phyloP scores from a whole-genome alignment of 2,113 vertebrate genomes.

The Crotalus horridus region DNA sequence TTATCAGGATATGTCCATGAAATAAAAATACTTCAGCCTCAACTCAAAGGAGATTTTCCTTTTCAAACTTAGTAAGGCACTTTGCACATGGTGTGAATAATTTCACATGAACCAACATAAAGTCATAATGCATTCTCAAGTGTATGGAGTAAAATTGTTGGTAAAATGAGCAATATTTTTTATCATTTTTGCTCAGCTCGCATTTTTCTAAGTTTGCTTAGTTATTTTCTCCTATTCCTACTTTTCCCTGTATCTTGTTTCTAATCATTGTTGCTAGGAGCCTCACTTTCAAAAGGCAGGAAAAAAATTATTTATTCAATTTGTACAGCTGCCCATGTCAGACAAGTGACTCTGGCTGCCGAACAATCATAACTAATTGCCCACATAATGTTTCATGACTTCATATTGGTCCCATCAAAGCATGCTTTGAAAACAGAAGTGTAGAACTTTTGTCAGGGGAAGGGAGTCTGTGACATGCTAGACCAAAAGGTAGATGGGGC shows the following conservation, averaged over 20 bases:
- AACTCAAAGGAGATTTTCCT: background rate
- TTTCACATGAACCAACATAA: background rate
- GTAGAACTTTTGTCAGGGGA: background rate
- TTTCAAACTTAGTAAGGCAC: background rate
- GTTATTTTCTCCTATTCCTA: background rate
- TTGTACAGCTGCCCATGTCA: background rate
- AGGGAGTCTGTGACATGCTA: background rate
- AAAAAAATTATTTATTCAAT: background rate
- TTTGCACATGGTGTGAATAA: background rate
- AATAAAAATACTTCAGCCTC: background rate
- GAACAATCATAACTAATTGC: background rate
- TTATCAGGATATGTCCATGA: background rate
- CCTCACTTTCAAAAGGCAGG: background rate
- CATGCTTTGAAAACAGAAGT: background rate
- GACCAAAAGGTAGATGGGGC: background rate
- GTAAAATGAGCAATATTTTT: background rate
- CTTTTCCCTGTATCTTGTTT: background rate
- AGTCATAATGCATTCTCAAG: background rate
- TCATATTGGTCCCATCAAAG: background rate
- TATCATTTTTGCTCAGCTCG: background rate
- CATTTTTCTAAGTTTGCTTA: background rate
- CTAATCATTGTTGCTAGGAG: background rate
- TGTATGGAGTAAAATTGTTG: background rate
- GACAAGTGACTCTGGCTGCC: background rate
- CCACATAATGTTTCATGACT: background rate